Conservation (phyloP, 2,797 vertebrate genomes). For the Synanceia verrucosa region DNA sequence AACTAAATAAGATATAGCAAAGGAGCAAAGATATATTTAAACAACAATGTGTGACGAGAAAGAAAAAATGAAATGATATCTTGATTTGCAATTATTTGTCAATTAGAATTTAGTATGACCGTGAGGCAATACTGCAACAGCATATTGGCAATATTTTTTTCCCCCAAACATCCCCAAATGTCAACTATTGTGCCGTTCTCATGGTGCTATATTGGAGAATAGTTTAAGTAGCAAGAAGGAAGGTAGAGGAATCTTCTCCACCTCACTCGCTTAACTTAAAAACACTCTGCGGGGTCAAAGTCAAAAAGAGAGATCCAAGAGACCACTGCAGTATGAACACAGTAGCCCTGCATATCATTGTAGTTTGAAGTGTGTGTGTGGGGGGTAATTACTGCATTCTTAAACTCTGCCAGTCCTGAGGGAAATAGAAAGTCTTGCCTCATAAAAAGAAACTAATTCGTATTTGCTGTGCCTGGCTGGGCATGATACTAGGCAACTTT, state of each 20-base stretch:
- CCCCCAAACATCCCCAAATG: background rate
- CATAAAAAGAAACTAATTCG: conserved; percentile 54
- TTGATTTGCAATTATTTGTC: background rate
- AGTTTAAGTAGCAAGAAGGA: background rate
- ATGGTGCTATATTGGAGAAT: background rate
- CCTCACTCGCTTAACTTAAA: conserved; percentile 1
- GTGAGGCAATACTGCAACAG: background rate
- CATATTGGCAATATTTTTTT: background rate
- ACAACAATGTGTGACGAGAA: background rate
- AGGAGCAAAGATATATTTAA: background rate
- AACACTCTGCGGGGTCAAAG: conserved; percentile 1
- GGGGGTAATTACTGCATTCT: conserved; percentile 63
- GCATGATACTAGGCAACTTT: conserved; percentile 29
- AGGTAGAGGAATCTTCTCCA: background rate
- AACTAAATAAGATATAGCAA: background rate
- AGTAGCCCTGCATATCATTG: conserved; percentile 11
- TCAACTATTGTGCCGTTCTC: background rate
- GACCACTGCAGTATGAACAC: conserved; percentile 1
- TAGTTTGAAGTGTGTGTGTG: conserved; percentile 7
- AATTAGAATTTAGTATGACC: background rate
- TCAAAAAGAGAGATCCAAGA: conserved; percentile 2
- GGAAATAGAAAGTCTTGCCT: conserved; percentile 56
- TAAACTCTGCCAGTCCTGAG: conserved; percentile 41
- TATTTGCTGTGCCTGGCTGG: conserved; percentile 58
- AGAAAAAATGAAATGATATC: background rate